Base-by-base conservation (phyloP, 2,113 vertebrate genomes). In the Alosa alosa region DNA sequence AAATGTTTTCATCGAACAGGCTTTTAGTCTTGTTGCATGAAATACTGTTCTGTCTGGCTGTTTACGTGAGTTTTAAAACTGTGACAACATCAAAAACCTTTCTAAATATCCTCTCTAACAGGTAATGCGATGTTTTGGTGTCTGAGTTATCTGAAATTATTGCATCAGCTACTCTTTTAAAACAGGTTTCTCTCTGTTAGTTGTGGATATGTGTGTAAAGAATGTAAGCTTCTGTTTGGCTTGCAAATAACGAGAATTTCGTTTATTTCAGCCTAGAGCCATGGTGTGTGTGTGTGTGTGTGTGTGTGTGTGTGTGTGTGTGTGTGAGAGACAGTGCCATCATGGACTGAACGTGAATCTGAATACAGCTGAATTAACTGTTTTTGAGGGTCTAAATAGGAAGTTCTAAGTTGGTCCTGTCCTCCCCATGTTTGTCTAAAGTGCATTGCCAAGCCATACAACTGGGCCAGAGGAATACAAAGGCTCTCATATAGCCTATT, bases 361-460 rank as follows among this genome's bases (percentile, higher is more conserved):
- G 31, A 92, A 93, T 83, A 93, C 81, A 93, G 91, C 90, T 91
- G 87, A 92, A 94, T 85, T 81, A 92, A 92, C 88, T 92, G 93
- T 89, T 94, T 92, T 93, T 90, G 86, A 87, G 85, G 92, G 88
- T 91, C 90, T 93, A 92, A 91, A 92, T 93, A 92, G 87, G 84
- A 91, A 50, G 94, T 90, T 92, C 90, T 93, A 89, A 91, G 91
- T 91, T 91, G 93, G 93, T 90, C 94, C 90, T 92, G 84, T 85
- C 89, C 86, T 92, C 93, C 86, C 89, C 90, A 90, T 95, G 93
- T 92, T 95, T 92, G 92, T 91, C 84, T 90, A 86, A 78, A 85
- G 83, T 83, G 0, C 60, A 84, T 7, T 91, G 93, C 93, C 94
- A 96, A 95, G 92, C 94, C 94, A 94, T 89, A 94, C 64, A 91